Conservation (phyloP, 2,888 invertebrate species). For the Zygaena filipendulae region DNA sequence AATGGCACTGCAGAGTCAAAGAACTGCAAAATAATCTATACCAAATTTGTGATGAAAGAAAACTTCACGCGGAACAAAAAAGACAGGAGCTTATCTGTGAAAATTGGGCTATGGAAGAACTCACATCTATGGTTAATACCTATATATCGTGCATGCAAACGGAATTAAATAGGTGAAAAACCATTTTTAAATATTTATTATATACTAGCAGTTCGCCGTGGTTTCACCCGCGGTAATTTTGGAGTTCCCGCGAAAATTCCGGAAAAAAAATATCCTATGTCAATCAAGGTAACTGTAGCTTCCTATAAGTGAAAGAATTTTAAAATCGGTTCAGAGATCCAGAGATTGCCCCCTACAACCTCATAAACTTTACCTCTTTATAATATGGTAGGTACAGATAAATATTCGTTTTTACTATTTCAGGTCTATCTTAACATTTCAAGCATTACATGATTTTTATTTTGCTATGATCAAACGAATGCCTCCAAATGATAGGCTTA, state of each 20-base stretch:
- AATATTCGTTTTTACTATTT: no score
- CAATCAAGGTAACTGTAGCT: no score
- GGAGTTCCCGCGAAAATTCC: no score
- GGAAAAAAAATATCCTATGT: no score
- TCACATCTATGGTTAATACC: constrained; percentile 62
- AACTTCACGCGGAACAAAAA: constrained; percentile 62
- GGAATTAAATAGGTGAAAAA: constrained; percentile 70
- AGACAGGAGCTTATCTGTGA: constrained; percentile 58
- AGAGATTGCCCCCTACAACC: no score
- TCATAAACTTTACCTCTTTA: no score
- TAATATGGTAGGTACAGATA: no score
- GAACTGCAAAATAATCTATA: constrained; percentile 62
- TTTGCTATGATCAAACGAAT: constrained; percentile 44
- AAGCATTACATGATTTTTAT: constrained; percentile 57
- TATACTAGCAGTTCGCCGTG: no score
- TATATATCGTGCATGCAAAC: constrained; percentile 68
- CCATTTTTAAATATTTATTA: constrained; percentile 29
- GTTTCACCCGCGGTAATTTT: no score
- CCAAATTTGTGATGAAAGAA: constrained; percentile 67
- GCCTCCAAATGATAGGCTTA: constrained; percentile 39
- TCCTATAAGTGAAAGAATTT: no score
- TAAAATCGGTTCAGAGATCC: no score
- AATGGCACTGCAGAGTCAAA: constrained; percentile 68
- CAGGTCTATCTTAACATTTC: constrained; percentile 48
- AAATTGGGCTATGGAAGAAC: constrained; percentile 68